Evolutionary conservation across 2,797 vertebrate genomes (phyloP).

Genomic region (Sphaeramia orbicularis): DNA sequence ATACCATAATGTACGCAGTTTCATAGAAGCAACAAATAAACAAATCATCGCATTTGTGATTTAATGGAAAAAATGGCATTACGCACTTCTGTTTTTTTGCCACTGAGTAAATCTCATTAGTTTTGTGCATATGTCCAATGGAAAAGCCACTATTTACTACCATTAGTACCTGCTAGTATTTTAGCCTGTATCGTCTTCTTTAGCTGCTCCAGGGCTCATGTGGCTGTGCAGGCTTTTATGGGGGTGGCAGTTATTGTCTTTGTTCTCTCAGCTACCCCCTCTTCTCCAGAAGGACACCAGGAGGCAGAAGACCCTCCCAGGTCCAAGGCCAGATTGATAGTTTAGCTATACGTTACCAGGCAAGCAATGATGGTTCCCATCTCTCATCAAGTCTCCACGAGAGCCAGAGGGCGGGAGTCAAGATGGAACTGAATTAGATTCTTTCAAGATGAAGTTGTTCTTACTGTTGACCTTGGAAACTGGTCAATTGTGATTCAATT

Average conservation of each 20-base stretch:
- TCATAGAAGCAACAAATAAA: no score
- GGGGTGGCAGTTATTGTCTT: no score
- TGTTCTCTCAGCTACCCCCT: neutral
- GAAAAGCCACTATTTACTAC: no score
- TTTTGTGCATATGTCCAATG: no score
- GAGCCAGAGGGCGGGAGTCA: constrained; percentile 19
- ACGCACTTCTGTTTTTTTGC: no score
- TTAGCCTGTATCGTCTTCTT: neutral
- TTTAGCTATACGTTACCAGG: constrained; percentile 43
- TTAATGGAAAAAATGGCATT: no score
- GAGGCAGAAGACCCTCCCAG: neutral
- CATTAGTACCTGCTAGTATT: no score
- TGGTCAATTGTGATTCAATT: constrained; percentile 65
- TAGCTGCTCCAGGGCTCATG: neutral
- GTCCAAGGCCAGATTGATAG: constrained; percentile 45
- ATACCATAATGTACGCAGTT: no score
- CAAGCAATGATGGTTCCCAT: constrained; percentile 33
- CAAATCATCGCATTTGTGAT: no score
- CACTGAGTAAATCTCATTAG: no score
- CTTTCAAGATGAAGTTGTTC: constrained; percentile 51
- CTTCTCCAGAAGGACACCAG: neutral
- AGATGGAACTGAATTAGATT: constrained; percentile 66
- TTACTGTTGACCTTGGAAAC: constrained; percentile 63
- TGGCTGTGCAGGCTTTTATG: neutral
- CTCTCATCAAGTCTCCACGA: constrained; percentile 14